phyloP scores from a whole-genome alignment of 2,113 vertebrate genomes.

The Rhea americana region DNA sequence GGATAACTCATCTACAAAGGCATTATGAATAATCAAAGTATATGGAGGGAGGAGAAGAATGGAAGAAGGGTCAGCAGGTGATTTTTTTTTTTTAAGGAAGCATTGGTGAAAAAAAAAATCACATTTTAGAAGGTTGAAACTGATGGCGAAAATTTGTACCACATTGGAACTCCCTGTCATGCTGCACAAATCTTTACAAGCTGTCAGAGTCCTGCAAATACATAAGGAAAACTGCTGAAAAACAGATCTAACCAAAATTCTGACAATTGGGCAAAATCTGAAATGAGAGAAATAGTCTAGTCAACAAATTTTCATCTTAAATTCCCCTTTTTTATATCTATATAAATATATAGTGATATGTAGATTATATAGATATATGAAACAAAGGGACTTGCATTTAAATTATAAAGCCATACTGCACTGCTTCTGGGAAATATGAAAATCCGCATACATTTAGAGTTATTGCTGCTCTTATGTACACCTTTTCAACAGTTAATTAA shows the following conservation, averaged over 20 bases:
- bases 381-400: not conserved
- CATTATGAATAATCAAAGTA: constrained; percentile 19
- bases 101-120: not conserved
- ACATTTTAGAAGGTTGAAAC: not conserved
- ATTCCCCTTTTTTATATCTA: not conserved
- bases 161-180: not conserved
- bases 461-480: not conserved
- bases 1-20: constrained; percentile 27
- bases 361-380: not conserved
- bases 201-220: not conserved
- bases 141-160: not conserved
- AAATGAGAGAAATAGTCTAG: not conserved
- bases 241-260: constrained; percentile 6
- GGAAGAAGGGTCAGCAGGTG: constrained; percentile 2
- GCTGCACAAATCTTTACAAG: not conserved
- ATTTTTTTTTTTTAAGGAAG: not conserved
- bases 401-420: not conserved
- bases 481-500: not conserved
- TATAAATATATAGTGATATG: too few relatives aligned
- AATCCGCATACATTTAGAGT: not conserved
- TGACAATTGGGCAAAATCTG: not conserved
- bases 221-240: not conserved
- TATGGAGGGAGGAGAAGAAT: not conserved
- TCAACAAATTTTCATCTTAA: not conserved
- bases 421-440: not conserved